These are phyloP conservation scores for Physeter macrocephalus DNA, from an alignment of 2,113 vertebrate genomes.

Conservation along the genomic window DNA sequence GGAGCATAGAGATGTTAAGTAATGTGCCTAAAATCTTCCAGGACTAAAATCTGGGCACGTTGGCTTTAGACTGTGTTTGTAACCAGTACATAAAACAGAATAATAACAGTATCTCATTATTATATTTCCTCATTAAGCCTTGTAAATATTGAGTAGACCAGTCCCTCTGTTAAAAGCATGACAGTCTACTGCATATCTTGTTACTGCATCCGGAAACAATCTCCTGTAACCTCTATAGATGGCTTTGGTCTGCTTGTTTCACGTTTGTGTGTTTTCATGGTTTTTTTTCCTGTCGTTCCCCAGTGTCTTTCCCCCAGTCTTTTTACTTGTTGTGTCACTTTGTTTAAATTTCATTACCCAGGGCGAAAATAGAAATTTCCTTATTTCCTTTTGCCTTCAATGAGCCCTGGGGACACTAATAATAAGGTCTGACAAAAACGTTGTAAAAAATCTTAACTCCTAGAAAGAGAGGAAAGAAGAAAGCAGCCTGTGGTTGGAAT, in stretches of 20 bases:
- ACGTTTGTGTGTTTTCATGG: neutral
- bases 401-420: neutral
- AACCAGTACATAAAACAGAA: neutral
- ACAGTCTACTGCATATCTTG: fast-evolving
- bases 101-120: neutral
- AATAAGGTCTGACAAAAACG: neutral
- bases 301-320: neutral
- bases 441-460: neutral
- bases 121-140: neutral
- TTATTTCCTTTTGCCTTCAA: neutral
- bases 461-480: neutral
- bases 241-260: neutral
- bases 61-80: neutral
- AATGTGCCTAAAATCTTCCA: neutral
- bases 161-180: neutral
- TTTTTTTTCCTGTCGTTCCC: neutral
- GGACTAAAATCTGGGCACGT: fast-evolving
- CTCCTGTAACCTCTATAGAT: fast-evolving
- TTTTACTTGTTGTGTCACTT: neutral
- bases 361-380: neutral
- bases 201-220: neutral
- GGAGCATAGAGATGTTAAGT: neutral
- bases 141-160: neutral
- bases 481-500: neutral
- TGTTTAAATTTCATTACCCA: neutral